Conservation (phyloP, 2,113 vertebrate genomes). For the Riparia riparia region DNA sequence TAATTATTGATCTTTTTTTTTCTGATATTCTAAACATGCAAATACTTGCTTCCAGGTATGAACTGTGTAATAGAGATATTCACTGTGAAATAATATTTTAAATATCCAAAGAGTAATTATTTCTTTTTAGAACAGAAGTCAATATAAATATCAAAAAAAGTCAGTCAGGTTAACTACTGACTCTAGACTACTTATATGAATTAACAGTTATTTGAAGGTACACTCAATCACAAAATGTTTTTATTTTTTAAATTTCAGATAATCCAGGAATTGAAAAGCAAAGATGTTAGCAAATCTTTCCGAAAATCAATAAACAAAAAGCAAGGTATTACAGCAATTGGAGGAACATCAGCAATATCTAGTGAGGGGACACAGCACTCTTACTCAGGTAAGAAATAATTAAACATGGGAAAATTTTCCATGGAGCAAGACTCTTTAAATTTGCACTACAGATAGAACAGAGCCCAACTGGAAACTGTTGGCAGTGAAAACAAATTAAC, state of each 20-base stretch:
- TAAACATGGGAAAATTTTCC: background rate
- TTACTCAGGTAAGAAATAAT: slow-evolving; percentile 88
- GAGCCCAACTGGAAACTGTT: background rate
- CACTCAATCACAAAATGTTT: background rate
- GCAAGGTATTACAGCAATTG: slow-evolving; percentile 92
- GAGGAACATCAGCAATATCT: slow-evolving; percentile 90
- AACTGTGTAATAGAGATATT: background rate
- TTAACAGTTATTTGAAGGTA: background rate
- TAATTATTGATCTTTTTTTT: background rate
- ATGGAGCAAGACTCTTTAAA: background rate
- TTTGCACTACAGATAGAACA: background rate
- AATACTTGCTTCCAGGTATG: background rate
- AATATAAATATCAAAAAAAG: background rate
- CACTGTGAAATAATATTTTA: background rate
- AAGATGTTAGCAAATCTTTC: slow-evolving; percentile 91
- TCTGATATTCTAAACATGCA: background rate
- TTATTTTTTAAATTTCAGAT: slow-evolving; percentile 76
- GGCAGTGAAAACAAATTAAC: background rate
- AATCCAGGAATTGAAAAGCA: slow-evolving; percentile 94
- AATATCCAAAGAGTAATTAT: background rate
- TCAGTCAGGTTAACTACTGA: background rate
- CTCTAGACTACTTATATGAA: background rate
- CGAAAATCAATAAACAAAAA: slow-evolving; percentile 88
- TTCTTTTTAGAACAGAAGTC: background rate
- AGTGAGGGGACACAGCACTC: slow-evolving; percentile 97